Evolutionary conservation across 1,140 invertebrate species (phyloP), one percentile per base, ranked within the genome.

Genomic region (Macrosteles quadrilineatus): DNA sequence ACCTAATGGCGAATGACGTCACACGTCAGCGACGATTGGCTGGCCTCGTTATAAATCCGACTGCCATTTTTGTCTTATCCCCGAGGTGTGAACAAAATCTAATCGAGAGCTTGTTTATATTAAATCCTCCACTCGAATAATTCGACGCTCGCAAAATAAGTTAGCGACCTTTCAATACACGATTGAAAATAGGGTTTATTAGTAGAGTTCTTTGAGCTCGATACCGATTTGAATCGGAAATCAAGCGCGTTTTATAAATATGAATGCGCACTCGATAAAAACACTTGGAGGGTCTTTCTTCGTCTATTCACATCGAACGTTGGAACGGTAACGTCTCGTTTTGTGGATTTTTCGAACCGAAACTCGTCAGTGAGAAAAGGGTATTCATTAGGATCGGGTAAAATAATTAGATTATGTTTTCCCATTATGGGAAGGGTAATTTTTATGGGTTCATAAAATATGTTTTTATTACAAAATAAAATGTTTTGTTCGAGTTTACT

Each of bases 281-380:
- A 19, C 47, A 50, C 47, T 50, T 50, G 14, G 47, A 50, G 47
- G 47, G 47, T n/a, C 4, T 50, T 50, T 50, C 47, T 50, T 50
- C 47, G 47, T 4, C 36, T 17, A 50, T 50, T 50, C 14, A 50
- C 14, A 9, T 11, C 47, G 47, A 50, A 40, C 36, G 36, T 40
- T 6, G 36, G 17, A 40, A 6, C 21, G 47, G 47, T 21, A 50
- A 50, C 47, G 47, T 50, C 47, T 50, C 47, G 14, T 50, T 50
- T 9, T 40, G 36, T 40, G 6, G 32, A 36, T 6, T 50, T 50
- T 21, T 4, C 47, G 47, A 50, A 50, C 47, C 47, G 21, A 50
- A 50, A 50, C n/a, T 9, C 21, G 47, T 50, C 47, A 50, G 21
- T 50, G 6, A 50, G 47, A 19, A 50, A 6, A 40, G 6, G 47